phyloP scores from a whole-genome alignment of 2,888 invertebrate species.

The Pinctada fucata region DNA sequence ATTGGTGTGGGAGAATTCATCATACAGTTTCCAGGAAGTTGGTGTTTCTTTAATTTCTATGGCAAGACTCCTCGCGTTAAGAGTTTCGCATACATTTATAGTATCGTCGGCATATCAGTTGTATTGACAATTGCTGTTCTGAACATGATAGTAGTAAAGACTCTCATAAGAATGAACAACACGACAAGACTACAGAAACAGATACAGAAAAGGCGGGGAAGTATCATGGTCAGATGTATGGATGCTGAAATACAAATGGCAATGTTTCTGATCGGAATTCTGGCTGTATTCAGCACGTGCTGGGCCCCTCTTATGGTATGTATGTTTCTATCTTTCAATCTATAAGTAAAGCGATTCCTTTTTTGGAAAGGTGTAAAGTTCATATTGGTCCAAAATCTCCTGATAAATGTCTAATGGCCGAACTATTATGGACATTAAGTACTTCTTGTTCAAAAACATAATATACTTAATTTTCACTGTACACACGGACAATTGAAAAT shows the following conservation, averaged over 20 bases:
- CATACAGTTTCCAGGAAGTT: conserved; percentile 74
- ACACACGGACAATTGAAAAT: no score
- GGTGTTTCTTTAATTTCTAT: conserved; percentile 76
- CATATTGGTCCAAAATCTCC: no score
- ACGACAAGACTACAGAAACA: conserved; percentile 46
- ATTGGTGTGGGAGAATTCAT: conserved; percentile 74
- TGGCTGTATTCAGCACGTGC: conserved; percentile 73
- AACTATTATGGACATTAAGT: no score
- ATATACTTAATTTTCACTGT: no score
- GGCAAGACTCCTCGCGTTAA: conserved; percentile 56
- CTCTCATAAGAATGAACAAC: conserved; percentile 64
- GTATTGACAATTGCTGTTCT: conserved; percentile 62
- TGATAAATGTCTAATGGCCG: no score
- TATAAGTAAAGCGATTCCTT: no score
- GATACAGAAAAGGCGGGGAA: conserved; percentile 26
- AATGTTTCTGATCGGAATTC: conserved; percentile 73
- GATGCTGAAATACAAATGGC: conserved; percentile 76
- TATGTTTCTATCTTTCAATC: no score
- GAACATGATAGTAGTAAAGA: conserved; percentile 63
- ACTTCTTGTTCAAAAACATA: no score
- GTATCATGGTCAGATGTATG: conserved; percentile 41
- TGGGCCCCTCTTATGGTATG: conserved; percentile 75
- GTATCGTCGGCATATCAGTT: conserved; percentile 66
- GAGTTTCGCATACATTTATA: conserved; percentile 69
- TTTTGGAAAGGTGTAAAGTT: no score